Evolutionary conservation across 1,140 invertebrate species (phyloP).

Genomic region (Zaprionus africanus): DNA sequence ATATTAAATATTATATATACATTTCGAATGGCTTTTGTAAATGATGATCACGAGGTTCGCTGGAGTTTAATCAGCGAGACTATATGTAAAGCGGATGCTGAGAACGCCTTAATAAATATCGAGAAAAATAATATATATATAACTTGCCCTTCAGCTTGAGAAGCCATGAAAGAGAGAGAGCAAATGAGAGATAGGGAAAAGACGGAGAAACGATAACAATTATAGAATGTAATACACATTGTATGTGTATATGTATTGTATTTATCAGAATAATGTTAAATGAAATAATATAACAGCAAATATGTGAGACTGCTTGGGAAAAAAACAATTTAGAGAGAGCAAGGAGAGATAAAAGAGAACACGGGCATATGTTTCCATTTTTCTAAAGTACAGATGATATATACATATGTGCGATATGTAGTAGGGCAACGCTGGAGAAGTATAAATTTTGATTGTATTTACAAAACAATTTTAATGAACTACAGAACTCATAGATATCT

Average conservation of each 20-base stretch:
- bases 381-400: conserved; percentile 19
- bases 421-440: conserved; percentile 40
- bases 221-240: conserved; percentile 19
- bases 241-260: conserved; percentile 31
- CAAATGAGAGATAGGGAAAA: conserved; percentile 19
- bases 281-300: conserved; percentile 65
- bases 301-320: conserved; percentile 74
- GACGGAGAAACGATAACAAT: conserved; percentile 43
- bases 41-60: conserved; percentile 45
- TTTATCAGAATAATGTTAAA: conserved; percentile 38
- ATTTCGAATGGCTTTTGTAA: conserved; percentile 53
- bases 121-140: conserved; percentile 14
- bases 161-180: conserved; percentile 12
- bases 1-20: conserved; percentile 45
- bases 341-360: not conserved
- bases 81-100: conserved; percentile 62
- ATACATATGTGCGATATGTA: not conserved
- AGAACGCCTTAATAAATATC: conserved; percentile 60
- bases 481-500: conserved; percentile 52
- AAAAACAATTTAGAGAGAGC: not conserved
- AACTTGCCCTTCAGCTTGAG: conserved; percentile 43
- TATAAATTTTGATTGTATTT: conserved; percentile 79
- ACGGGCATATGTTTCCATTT: conserved; percentile 17
- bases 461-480: conserved; percentile 63
- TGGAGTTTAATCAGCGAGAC: conserved; percentile 61